Evolutionary conservation across 1,140 invertebrate species (phyloP).

Genomic region (Leptonema lineaticorne): DNA sequence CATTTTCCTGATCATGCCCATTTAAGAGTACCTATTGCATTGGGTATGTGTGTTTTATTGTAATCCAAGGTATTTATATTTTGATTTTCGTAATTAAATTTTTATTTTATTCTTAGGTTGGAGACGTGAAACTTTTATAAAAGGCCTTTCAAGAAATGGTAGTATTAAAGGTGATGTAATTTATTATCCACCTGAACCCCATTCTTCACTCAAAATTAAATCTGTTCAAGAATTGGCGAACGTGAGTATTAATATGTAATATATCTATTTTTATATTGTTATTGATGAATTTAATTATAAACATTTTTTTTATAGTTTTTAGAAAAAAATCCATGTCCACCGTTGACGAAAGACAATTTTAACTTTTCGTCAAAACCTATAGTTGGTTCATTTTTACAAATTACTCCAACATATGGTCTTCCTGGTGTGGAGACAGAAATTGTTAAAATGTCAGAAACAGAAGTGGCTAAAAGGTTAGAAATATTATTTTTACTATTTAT

Average conservation of each 20-base stretch:
- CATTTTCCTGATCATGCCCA: conserved; percentile 49
- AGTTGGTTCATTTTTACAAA: conserved; percentile 85
- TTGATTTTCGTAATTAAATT: conserved; percentile 12
- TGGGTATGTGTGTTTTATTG: conserved; percentile 43
- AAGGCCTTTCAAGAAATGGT: conserved; percentile 76
- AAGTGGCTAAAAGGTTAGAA: conserved; percentile 61
- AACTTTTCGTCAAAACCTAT: conserved; percentile 86
- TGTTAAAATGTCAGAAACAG: conserved; percentile 62
- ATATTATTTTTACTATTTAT: conserved; percentile 14
- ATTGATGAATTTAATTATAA: conserved; percentile 2
- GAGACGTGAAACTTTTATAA: conserved; percentile 86
- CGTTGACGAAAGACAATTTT: conserved; percentile 84
- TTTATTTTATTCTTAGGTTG: conserved; percentile 62
- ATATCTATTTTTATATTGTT: neutral
- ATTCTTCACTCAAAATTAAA: conserved; percentile 53
- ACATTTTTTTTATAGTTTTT: conserved; percentile 63
- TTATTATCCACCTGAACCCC: conserved; percentile 83
- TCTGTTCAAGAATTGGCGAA: conserved; percentile 55
- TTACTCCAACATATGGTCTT: conserved; percentile 53
- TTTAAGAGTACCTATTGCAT: conserved; percentile 47
- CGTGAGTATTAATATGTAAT: conserved; percentile 47
- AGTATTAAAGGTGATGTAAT: conserved; percentile 83
- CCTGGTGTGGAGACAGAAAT: conserved; percentile 58
- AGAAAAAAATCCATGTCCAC: conserved; percentile 72
- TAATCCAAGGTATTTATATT: conserved; percentile 2